A percentile compares a stretch with the other conserved stretches of the same genome.
phyloP scores from a whole-genome alignment of 2,113 vertebrate species.

The Brachyhypopomus gauderio region DNA sequence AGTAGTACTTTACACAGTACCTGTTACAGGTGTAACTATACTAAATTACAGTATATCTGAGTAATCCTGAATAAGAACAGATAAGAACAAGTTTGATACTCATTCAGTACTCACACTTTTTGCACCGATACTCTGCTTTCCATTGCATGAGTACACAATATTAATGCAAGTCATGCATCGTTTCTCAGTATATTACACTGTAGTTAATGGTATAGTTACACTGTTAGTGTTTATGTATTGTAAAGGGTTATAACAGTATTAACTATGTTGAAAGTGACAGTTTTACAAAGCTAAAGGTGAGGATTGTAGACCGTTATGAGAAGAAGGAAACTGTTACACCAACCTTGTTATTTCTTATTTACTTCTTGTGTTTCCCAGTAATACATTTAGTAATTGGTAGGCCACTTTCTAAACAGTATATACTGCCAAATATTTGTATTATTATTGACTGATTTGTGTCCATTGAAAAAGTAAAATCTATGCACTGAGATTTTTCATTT shows the following conservation, averaged over 20 bases:
- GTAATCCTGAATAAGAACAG: too few relatives aligned
- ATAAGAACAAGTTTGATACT: too few relatives aligned
- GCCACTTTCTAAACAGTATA: conserved; percentile 24
- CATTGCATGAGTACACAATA: too few relatives aligned
- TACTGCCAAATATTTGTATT: conserved; percentile 55
- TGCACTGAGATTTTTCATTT: conserved; percentile 77
- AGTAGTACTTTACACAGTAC: too few relatives aligned
- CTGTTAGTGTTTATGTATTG: too few relatives aligned
- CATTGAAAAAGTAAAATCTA: conserved; percentile 63
- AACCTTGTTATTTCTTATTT: conserved; percentile 33
- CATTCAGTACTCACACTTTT: too few relatives aligned
- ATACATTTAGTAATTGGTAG: conserved; percentile 14
- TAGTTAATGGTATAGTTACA: too few relatives aligned
- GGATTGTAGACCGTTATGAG: neutral
- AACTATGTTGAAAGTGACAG: conserved; percentile 7
- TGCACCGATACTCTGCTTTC: too few relatives aligned
- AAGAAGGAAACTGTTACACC: conserved; percentile 19
- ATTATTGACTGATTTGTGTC: conserved; percentile 52
- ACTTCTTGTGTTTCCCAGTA: conserved; percentile 45
- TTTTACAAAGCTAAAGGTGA: conserved; percentile 2
- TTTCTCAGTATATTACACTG: too few relatives aligned
- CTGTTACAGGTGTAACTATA: too few relatives aligned
- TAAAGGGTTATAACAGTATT: conserved; percentile 22
- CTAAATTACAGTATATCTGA: too few relatives aligned
- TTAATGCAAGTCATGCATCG: too few relatives aligned